A percentile compares a stretch with the other conserved stretches of the same genome.
Evolutionary conservation across 2,113 vertebrate genomes (phyloP).

Genomic region (Python bivittatus): DNA sequence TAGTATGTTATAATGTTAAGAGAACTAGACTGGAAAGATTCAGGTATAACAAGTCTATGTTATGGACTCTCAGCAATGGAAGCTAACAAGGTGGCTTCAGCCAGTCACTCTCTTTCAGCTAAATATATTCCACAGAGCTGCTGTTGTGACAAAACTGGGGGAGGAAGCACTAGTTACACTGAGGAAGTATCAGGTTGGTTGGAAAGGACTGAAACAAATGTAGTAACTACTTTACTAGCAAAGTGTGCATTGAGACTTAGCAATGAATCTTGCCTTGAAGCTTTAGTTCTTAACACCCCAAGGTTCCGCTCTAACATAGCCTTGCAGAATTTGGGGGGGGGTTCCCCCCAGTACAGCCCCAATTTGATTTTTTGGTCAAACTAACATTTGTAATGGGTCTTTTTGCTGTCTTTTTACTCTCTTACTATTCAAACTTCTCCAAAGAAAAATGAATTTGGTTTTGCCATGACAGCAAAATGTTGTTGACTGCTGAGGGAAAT

Average conservation of each 20-base stretch:
- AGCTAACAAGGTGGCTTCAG: neutral
- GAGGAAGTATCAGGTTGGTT: neutral
- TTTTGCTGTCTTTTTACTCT: neutral
- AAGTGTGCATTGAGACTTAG: neutral
- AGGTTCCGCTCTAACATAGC: neutral
- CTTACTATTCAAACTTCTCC: neutral
- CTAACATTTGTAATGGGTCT: neutral
- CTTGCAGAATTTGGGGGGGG: neutral
- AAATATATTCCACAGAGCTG: neutral
- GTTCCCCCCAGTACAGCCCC: neutral
- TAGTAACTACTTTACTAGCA: neutral
- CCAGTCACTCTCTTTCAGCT: neutral
- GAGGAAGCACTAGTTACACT: neutral
- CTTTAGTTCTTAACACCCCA: neutral
- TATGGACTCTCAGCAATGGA: neutral
- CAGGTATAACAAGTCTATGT: neutral
- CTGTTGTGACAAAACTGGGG: neutral
- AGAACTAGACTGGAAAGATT: neutral
- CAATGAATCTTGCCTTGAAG: neutral
- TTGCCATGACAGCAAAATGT: neutral
- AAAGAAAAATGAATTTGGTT: neutral
- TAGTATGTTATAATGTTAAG: neutral
- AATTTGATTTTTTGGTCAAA: neutral
- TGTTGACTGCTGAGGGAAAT: neutral
- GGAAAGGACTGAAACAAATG: neutral